Conservation (phyloP, 2,888 invertebrate species). For the Pimpla rufipes region DNA sequence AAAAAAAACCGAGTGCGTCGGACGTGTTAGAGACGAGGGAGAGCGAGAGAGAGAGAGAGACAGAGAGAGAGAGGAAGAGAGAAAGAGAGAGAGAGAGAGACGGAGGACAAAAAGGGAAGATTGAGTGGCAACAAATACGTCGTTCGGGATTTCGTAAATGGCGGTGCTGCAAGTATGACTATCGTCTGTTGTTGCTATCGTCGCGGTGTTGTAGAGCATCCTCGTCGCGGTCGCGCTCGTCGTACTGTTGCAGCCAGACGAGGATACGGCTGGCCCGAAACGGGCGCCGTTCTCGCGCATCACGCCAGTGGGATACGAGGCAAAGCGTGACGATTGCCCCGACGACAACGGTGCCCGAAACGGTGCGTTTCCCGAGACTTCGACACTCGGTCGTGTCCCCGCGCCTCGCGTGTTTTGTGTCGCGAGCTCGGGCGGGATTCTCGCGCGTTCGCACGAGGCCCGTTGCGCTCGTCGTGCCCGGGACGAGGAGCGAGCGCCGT, state of each 20-base stretch:
- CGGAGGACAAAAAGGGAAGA: not conserved
- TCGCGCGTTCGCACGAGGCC: too few relatives aligned
- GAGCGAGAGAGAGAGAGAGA: not conserved
- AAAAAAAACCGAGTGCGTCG: too few relatives aligned
- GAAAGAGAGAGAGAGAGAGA: not conserved
- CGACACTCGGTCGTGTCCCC: too few relatives aligned
- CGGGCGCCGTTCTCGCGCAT: not conserved
- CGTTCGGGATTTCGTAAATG: slow-evolving; percentile 76
- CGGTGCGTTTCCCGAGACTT: too few relatives aligned
- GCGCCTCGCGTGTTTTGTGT: too few relatives aligned
- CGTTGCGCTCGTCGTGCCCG: not conserved
- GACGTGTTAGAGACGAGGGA: too few relatives aligned
- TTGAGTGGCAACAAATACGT: slow-evolving; percentile 36
- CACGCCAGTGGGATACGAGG: not conserved
- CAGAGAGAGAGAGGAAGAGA: not conserved
- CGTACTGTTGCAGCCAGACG: slow-evolving; percentile 72
- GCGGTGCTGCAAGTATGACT: slow-evolving; percentile 80
- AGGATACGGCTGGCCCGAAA: slow-evolving; percentile 39
- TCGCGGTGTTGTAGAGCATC: slow-evolving; percentile 76
- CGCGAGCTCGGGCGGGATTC: too few relatives aligned
- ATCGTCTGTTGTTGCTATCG: slow-evolving; percentile 72
- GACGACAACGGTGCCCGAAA: too few relatives aligned
- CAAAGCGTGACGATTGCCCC: not conserved
- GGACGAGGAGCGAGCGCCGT: not conserved
- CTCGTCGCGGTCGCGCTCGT: slow-evolving; percentile 78